phyloP scores from a whole-genome alignment of 2,113 vertebrate genomes.

The Pogona vitticeps region DNA sequence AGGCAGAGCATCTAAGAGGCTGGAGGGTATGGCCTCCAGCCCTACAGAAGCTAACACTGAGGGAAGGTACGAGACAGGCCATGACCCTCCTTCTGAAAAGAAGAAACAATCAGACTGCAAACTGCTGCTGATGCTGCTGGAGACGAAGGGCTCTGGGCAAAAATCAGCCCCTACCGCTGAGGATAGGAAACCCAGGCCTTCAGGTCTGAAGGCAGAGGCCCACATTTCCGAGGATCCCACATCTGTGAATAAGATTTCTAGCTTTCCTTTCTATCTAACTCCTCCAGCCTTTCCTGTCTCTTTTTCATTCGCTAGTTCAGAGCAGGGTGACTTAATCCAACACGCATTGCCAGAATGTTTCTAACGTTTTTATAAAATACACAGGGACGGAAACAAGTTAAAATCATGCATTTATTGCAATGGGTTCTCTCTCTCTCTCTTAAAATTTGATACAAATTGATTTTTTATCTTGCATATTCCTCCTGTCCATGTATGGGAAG shows the following conservation, averaged over 20 bases:
- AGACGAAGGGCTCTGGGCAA: not conserved
- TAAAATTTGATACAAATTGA: conserved; percentile 42
- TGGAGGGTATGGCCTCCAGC: not conserved
- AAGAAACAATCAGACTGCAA: no score
- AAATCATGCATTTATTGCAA: conserved; percentile 53
- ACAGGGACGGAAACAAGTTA: conserved; percentile 53
- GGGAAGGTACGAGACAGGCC: not conserved
- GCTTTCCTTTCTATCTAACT: not conserved
- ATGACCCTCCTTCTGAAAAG: accelerated
- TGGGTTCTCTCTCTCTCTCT: not conserved
- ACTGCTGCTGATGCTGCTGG: no score
- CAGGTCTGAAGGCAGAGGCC: accelerated
- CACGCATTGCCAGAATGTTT: conserved; percentile 8
- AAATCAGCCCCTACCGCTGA: accelerated
- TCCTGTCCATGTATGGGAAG: conserved; percentile 49
- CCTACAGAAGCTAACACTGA: not conserved
- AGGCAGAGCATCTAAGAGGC: not conserved
- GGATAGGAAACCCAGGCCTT: not conserved
- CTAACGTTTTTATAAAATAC: conserved; percentile 61
- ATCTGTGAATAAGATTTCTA: not conserved
- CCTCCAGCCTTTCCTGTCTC: not conserved
- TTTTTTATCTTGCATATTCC: conserved; percentile 39
- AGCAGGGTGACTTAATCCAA: not conserved
- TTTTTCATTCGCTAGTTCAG: not conserved
- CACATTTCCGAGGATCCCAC: not conserved